A percentile compares a stretch with the other conserved stretches of the same genome.
Conservation (phyloP, 2,888 invertebrate species). For the Thymelicus acteon region DNA sequence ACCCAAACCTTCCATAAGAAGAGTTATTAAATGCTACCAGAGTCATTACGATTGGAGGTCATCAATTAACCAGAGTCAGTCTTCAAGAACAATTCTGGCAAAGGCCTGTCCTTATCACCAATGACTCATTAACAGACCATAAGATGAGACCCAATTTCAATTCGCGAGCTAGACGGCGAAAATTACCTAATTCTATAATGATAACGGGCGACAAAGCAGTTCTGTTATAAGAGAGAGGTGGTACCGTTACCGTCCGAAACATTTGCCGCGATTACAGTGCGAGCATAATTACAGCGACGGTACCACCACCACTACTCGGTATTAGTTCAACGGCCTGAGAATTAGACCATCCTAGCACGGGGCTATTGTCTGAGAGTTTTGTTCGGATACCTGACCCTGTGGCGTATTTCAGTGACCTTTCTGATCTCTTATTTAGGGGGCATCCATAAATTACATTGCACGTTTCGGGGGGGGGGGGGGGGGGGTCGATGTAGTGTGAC, state of each 20-base stretch:
- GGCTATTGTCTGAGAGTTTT: too few species aligned
- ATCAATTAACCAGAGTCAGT: too few species aligned
- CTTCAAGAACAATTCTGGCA: too few species aligned
- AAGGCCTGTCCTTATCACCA: background rate
- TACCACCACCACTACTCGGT: background rate
- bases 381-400: too few species aligned
- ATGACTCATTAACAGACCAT: background rate
- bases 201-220: background rate
- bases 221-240: constrained; percentile 1
- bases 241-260: constrained; percentile 4
- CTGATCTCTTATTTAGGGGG: too few species aligned
- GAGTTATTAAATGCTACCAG: too few species aligned
- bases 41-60: too few species aligned
- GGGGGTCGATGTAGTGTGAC: too few species aligned
- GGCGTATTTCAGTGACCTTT: too few species aligned
- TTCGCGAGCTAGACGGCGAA: background rate
- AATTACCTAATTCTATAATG: constrained; percentile 1
- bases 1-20: too few species aligned
- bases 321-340: background rate
- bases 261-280: background rate
- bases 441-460: too few species aligned
- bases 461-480: too few species aligned
- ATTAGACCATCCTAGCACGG: background rate
- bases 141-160: background rate
- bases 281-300: background rate